Conservation (phyloP, 2,888 invertebrate species). For the Caenorhabditis japonica region DNA sequence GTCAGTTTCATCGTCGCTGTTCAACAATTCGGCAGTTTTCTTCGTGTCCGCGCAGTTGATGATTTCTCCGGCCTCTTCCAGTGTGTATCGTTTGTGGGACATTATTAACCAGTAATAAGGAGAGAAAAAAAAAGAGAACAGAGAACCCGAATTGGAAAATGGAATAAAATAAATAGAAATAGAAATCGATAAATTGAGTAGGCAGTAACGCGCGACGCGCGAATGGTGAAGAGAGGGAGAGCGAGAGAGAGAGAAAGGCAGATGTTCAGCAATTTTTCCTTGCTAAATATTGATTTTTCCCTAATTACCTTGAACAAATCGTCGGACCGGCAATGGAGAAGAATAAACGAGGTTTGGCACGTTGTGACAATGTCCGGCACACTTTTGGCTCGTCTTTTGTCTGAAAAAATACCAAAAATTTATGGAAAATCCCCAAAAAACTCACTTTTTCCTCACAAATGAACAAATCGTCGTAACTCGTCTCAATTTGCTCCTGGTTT, state of each 20-base stretch:
- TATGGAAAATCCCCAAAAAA: neutral
- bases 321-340: slow-evolving; percentile 43
- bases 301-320: slow-evolving; percentile 34
- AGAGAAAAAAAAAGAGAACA: too few relatives aligned
- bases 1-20: slow-evolving; percentile 2
- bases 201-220: too few relatives aligned
- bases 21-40: neutral
- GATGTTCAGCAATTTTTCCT: neutral
- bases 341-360: slow-evolving; percentile 36
- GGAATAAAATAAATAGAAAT: too few relatives aligned
- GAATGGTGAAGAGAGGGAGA: too few relatives aligned
- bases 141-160: too few relatives aligned
- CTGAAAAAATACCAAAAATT: neutral
- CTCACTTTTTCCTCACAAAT: slow-evolving; percentile 38
- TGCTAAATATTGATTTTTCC: neutral
- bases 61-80: too few relatives aligned
- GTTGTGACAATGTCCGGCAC: slow-evolving; percentile 13
- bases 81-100: slow-evolving; percentile 5
- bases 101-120: too few relatives aligned
- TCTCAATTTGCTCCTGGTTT: slow-evolving; percentile 18
- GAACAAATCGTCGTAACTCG: slow-evolving; percentile 29
- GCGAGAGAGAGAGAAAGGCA: neutral
- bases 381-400: slow-evolving; percentile 7
- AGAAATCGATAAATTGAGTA: too few relatives aligned
- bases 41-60: neutral